A percentile compares a stretch with the other conserved stretches of the same genome.
Evolutionary conservation across 2,888 invertebrate genomes (phyloP).

Genomic region (Nowickia ferox): DNA sequence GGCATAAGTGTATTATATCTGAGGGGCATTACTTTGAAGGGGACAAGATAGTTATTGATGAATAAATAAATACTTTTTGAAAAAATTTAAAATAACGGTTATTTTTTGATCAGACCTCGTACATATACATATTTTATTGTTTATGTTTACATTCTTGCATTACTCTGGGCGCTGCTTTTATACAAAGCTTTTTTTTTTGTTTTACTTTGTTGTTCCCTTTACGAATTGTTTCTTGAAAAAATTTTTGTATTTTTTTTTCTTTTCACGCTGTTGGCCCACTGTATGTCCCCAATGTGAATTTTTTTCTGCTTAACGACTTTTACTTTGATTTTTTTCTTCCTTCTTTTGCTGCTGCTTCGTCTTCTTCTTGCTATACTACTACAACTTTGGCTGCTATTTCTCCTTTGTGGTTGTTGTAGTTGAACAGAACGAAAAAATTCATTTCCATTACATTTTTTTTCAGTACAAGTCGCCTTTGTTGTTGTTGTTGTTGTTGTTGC

Average conservation of each 20-base stretch:
- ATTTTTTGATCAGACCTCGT: too few relatives aligned
- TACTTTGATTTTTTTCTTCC: conserved; percentile 73
- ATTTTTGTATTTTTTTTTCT: conserved; percentile 22
- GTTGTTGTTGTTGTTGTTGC: conserved; percentile 72
- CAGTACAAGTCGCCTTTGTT: conserved; percentile 61
- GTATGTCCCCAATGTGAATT: conserved; percentile 61
- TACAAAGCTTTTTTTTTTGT: conserved; percentile 2
- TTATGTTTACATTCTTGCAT: conserved; percentile 20
- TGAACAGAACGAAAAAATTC: conserved; percentile 68
- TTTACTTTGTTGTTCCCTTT: conserved; percentile 28
- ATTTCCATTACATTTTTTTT: conserved; percentile 54
- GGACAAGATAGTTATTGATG: too few relatives aligned
- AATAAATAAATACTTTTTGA: too few relatives aligned
- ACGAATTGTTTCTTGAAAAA: not conserved
- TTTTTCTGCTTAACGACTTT: conserved; percentile 68
- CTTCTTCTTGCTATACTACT: conserved; percentile 53
- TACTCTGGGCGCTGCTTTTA: conserved; percentile 9
- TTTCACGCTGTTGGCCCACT: conserved; percentile 59
- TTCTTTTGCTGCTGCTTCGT: conserved; percentile 73
- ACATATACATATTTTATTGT: not conserved
- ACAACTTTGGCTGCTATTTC: conserved; percentile 53
- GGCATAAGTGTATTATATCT: too few relatives aligned
- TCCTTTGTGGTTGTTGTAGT: conserved; percentile 75
- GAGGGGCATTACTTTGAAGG: too few relatives aligned
- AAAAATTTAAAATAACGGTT: too few relatives aligned